A percentile compares a stretch with the other conserved stretches of the same genome.
Evolutionary conservation across 1,140 invertebrate genomes (phyloP).

Genomic region (Eulimnadia texana): DNA sequence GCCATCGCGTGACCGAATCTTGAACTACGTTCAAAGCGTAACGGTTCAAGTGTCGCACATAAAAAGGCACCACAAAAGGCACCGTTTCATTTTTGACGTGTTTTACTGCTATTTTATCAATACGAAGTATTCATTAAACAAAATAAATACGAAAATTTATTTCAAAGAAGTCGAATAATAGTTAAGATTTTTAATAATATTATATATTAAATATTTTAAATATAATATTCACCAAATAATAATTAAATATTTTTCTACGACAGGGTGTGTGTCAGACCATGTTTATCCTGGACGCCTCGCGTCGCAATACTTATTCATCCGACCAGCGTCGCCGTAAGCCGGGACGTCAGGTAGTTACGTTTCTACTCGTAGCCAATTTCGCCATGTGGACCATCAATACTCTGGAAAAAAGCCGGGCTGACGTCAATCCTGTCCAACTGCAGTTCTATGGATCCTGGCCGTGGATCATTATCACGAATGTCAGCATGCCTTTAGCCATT

Average conservation of each 20-base stretch:
- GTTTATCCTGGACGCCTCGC: slow-evolving; percentile 85
- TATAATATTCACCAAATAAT: too few species aligned
- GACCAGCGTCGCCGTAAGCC: slow-evolving; percentile 69
- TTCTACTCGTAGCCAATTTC: slow-evolving; percentile 72
- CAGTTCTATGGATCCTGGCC: slow-evolving; percentile 87
- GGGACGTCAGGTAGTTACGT: slow-evolving; percentile 76
- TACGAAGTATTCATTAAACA: too few species aligned
- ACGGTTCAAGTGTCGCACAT: too few species aligned
- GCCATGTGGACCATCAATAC: slow-evolving; percentile 92
- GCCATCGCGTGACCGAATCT: too few species aligned
- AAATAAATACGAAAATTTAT: too few species aligned
- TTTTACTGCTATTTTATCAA: too few species aligned
- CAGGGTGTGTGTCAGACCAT: slow-evolving; percentile 81
- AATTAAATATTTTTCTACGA: slow-evolving; percentile 7
- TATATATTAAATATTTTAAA: too few species aligned
- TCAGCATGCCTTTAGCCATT: slow-evolving; percentile 87
- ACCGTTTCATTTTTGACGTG: too few species aligned
- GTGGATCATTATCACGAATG: slow-evolving; percentile 93
- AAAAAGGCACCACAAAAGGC: too few species aligned
- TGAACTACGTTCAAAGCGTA: too few species aligned
- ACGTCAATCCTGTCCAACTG: slow-evolving; percentile 76
- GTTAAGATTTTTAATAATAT: too few species aligned
- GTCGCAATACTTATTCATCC: slow-evolving; percentile 55
- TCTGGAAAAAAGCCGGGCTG: slow-evolving; percentile 71
- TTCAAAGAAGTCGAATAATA: too few species aligned